Conservation (phyloP, 2,888 invertebrate genomes). For the Matsumyia berberina region DNA sequence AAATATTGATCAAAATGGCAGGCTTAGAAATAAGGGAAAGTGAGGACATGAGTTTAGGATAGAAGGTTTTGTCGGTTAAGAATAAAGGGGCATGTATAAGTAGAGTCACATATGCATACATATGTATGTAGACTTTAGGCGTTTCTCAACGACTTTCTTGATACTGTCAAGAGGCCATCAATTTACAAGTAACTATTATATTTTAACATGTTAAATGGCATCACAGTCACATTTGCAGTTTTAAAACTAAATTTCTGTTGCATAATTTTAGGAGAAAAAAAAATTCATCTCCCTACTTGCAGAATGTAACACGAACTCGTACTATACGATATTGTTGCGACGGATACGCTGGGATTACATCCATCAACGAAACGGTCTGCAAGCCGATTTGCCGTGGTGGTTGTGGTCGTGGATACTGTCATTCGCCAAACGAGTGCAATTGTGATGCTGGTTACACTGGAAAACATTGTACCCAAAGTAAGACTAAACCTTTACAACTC, state of each 20-base stretch:
- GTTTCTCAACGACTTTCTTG: no score
- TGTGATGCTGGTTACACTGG: conserved; percentile 86
- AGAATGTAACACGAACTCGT: conserved; percentile 89
- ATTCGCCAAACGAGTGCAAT: conserved; percentile 86
- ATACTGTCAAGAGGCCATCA: no score
- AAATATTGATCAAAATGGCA: no score
- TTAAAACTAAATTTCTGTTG: no score
- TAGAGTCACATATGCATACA: no score
- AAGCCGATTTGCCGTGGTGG: conserved; percentile 83
- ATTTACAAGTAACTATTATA: no score
- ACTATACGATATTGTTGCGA: conserved; percentile 90
- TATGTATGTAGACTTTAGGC: no score
- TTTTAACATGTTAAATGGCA: conserved; percentile 31
- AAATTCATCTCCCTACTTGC: conserved; percentile 78
- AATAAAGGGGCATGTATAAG: no score
- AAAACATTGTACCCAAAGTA: conserved; percentile 83
- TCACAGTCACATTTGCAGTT: no score
- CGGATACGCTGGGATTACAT: conserved; percentile 87
- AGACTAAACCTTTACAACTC: conserved; percentile 59
- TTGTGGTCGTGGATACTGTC: conserved; percentile 85
- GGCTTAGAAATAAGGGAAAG: no score
- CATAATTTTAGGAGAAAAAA: not conserved
- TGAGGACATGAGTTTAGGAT: no score
- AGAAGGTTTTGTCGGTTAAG: no score
- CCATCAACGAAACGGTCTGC: conserved; percentile 83